Percentiles rank a stretch among this genome's conserved stretches.
Conservation (phyloP, 2,888 invertebrate species). For the Xanthostigma xanthostigma region DNA sequence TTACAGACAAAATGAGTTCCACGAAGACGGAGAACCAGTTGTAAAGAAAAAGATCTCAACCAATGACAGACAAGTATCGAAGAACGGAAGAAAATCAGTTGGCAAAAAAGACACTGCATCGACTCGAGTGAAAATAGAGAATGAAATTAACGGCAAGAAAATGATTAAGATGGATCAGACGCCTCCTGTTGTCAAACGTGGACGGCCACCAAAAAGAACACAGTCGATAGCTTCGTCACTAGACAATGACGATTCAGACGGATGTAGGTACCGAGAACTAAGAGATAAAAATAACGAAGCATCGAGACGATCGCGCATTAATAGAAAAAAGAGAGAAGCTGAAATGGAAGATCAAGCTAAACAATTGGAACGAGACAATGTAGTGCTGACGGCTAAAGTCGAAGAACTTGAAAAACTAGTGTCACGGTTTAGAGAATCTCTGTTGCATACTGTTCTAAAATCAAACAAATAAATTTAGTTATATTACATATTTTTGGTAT, state of each 20-base stretch:
- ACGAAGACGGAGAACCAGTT: too few species aligned
- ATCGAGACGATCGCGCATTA: slow-evolving; percentile 56
- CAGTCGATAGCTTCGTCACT: slow-evolving; percentile 24
- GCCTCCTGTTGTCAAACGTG: slow-evolving; percentile 24
- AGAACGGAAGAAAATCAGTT: too few species aligned
- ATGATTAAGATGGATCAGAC: slow-evolving; percentile 12
- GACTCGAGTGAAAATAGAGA: too few species aligned
- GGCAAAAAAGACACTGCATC: too few species aligned
- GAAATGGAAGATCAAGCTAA: slow-evolving; percentile 30
- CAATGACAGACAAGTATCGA: too few species aligned
- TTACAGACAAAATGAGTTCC: too few species aligned
- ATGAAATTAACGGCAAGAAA: too few species aligned
- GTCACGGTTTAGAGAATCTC: slow-evolving; percentile 44
- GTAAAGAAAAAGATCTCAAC: too few species aligned
- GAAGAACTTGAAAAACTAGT: slow-evolving; percentile 54
- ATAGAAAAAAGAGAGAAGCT: slow-evolving; percentile 43
- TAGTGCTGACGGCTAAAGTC: slow-evolving; percentile 45
- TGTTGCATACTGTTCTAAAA: slow-evolving; percentile 47
- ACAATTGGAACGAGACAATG: slow-evolving; percentile 45
- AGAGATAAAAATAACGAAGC: slow-evolving; percentile 68
- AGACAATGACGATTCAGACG: slow-evolving; percentile 30
- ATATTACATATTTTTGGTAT: too few species aligned
- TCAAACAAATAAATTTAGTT: neutral
- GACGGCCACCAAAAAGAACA: slow-evolving; percentile 39
- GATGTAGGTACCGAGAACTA: slow-evolving; percentile 47